Percentiles rank a stretch among this genome's conserved stretches.
phyloP scores from a whole-genome alignment of 2,888 invertebrate species.

The Trachelus stipa region DNA sequence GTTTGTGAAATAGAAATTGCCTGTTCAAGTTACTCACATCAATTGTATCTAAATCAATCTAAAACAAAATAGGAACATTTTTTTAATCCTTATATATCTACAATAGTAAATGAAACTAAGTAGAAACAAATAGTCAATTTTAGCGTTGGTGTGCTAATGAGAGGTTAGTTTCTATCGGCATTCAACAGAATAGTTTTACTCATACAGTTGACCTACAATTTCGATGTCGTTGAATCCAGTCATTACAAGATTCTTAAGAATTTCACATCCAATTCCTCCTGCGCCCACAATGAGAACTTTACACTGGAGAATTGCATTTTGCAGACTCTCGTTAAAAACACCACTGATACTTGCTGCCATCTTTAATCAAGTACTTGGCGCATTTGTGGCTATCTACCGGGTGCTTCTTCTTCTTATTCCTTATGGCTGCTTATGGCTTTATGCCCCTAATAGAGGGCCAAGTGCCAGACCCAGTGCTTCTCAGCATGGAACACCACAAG shows the following conservation, averaged over 20 bases:
- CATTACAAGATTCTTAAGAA: slow-evolving; percentile 95
- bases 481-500: background rate
- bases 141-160: background rate
- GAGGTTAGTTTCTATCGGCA: slow-evolving; percentile 1
- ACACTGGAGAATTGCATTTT: slow-evolving; percentile 75
- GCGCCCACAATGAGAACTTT: slow-evolving; percentile 93
- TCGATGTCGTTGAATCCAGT: slow-evolving; percentile 94
- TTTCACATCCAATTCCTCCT: slow-evolving; percentile 99
- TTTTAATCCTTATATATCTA: background rate
- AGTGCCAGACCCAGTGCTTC: background rate
- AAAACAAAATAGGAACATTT: slow-evolving; percentile 60
- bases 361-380: slow-evolving; percentile 35
- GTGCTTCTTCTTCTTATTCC: background rate
- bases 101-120: background rate
- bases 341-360: slow-evolving; percentile 79
- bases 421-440: too few relatives aligned
- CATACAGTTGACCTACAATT: slow-evolving; percentile 78
- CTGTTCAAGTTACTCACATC: slow-evolving; percentile 99
- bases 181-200: background rate
- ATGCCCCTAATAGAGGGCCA: too few relatives aligned
- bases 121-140: background rate
- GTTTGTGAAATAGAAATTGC: slow-evolving; percentile 98
- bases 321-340: slow-evolving; percentile 75
- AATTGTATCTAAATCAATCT: slow-evolving; percentile 99
- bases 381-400: background rate